Evolutionary conservation across 2,113 vertebrate species (phyloP), one percentile per base, ranked within the genome.

Genomic region (Pachypanchax playfairii): DNA sequence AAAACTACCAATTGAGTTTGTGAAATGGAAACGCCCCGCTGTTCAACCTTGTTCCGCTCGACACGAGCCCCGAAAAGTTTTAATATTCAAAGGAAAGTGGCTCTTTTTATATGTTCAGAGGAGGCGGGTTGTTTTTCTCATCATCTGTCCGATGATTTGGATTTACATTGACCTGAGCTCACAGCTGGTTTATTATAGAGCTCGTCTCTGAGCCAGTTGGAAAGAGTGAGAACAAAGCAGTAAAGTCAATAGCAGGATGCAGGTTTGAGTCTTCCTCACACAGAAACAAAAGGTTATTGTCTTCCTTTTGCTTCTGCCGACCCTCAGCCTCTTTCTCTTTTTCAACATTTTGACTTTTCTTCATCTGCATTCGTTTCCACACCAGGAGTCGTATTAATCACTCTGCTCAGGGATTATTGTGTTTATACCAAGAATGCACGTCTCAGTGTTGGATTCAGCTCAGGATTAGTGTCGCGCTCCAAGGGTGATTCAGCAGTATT

Each of bases 121-220:
- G 9, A 18, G 4, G 26, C n/a, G 26, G 17, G 15, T 26, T 26
- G 7, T 9, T 28, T 28, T 28, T 17, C 15, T 28, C 24, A n/a
- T 48, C 46, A 17, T 26, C 15, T 28, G 8, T 28, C 46, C 46
- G 9, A 7, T 28, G 20, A 4, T 12, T 48, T n/a, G 3, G 4
- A 9, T n/a, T 50, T 50, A 29, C 26, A 25, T 50, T 50, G 47
- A 50, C 47, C 47, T 50, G 47, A 50, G 47, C 26, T n/a, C 25
- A n/a, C 47, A 7, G 9, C 25, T n/a, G 22, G 11, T 46, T 29
- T 18, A 50, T 50, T 29, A 29, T 18, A 9, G n/a, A n/a, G 47
- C 47, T 47, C 17, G 44, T 47, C 22, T 47, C 44, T 47, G 24
- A 25, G 44, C 22, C 44, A 25, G 20, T 15, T 47, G 44, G 44